Evolutionary conservation across 1,140 invertebrate species (phyloP).

Genomic region (Belonocnema kinseyi): DNA sequence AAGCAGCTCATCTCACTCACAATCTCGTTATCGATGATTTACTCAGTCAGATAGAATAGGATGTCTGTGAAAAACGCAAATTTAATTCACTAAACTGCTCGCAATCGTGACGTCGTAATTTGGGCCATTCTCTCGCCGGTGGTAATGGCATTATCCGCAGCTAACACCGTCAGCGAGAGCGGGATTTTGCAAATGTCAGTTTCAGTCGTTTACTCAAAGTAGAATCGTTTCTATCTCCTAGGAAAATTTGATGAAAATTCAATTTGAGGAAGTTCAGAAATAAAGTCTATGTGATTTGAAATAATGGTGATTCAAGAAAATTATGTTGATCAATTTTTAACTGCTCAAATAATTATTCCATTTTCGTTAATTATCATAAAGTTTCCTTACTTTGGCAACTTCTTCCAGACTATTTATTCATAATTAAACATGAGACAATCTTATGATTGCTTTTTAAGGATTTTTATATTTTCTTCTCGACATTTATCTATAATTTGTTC

Average conservation of each 20-base stretch:
- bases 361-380: too few species aligned
- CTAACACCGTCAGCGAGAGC: background rate
- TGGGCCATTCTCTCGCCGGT: constrained; percentile 11
- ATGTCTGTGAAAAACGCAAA: constrained; percentile 42
- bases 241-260: background rate
- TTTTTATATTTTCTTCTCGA: too few species aligned
- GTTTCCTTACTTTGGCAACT: too few species aligned
- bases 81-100: constrained; percentile 47
- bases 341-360: too few species aligned
- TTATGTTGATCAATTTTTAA: too few species aligned
- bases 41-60: constrained; percentile 42
- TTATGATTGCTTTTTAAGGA: too few species aligned
- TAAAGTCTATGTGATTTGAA: too few species aligned
- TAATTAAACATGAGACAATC: too few species aligned
- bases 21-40: constrained; percentile 62
- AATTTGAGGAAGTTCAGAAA: background rate
- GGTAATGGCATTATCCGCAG: background rate
- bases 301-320: too few species aligned
- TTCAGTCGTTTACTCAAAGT: background rate
- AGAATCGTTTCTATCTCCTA: constrained; percentile 14
- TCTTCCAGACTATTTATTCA: too few species aligned
- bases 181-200: constrained; percentile 11
- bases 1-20: constrained; percentile 46
- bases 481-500: too few species aligned
- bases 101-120: constrained; percentile 26